Conservation (phyloP, 2,888 invertebrate genomes). For the Seira ritae region DNA sequence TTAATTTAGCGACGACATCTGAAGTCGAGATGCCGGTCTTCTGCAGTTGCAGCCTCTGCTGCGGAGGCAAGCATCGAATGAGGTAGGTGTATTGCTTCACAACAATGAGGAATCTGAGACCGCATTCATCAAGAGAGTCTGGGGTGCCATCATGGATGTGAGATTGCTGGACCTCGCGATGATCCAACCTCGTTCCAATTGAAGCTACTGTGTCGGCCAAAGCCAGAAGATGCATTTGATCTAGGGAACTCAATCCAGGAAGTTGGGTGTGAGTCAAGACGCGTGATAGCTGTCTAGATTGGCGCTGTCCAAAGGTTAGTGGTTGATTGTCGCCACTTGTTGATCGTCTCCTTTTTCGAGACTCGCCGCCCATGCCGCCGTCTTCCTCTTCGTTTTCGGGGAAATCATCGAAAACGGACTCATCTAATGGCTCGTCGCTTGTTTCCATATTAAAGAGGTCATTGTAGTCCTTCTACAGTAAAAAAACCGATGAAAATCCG, state of each 20-base stretch:
- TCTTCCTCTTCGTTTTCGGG: constrained; percentile 83
- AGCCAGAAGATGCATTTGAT: constrained; percentile 99
- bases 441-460: constrained; percentile 88
- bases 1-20: constrained; percentile 93
- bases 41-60: constrained; percentile 90
- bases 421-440: constrained; percentile 85
- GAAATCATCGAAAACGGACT: constrained; percentile 79
- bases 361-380: constrained; percentile 75
- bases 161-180: constrained; percentile 66
- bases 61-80: constrained; percentile 92
- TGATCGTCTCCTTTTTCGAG: constrained; percentile 81
- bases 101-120: constrained; percentile 94
- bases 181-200: constrained; percentile 72
- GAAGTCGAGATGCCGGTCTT: constrained; percentile 91
- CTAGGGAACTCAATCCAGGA: constrained; percentile 95
- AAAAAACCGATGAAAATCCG: constrained; percentile 60
- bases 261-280: constrained; percentile 95
- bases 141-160: constrained; percentile 73
- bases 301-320: constrained; percentile 70
- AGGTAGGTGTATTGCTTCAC: constrained; percentile 99
- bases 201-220: constrained; percentile 98
- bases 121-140: constrained; percentile 97
- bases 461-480: constrained; percentile 87
- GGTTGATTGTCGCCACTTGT: constrained; percentile 74
- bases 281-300: constrained; percentile 88